These are phyloP conservation scores for Caenorhabditis afra DNA, from an alignment of 2,888 invertebrate genomes.

Conservation along the genomic window DNA sequence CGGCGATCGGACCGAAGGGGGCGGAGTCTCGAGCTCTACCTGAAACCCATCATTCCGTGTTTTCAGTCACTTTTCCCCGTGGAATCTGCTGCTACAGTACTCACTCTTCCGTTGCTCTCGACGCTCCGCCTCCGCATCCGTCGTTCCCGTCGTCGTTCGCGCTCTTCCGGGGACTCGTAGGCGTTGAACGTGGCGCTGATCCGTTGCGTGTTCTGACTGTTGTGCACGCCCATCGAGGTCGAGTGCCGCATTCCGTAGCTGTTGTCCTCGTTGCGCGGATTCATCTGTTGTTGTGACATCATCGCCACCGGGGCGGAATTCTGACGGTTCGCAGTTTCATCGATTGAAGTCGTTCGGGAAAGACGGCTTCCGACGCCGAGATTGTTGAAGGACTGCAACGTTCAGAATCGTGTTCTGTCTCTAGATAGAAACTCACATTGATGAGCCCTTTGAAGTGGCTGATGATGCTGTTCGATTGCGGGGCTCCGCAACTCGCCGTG, in stretches of 20 bases:
- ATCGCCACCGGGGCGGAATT: slow-evolving; percentile 28
- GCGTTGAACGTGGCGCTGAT: slow-evolving; percentile 61
- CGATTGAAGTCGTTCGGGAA: slow-evolving; percentile 70
- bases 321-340: slow-evolving; percentile 60
- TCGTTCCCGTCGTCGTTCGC: slow-evolving; percentile 67
- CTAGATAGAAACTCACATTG: slow-evolving; percentile 66
- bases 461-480: slow-evolving; percentile 66
- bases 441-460: slow-evolving; percentile 78
- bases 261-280: slow-evolving; percentile 31
- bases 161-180: slow-evolving; percentile 61
- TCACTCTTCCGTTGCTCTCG: slow-evolving; percentile 65
- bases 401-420: neutral
- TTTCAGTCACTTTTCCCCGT: neutral
- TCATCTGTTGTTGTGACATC: slow-evolving; percentile 14
- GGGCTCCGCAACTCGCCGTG: slow-evolving; percentile 69
- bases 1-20: slow-evolving; percentile 61
- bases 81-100: slow-evolving; percentile 5
- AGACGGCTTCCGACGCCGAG: slow-evolving; percentile 67
- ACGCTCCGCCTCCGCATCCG: slow-evolving; percentile 68
- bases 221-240: slow-evolving; percentile 55
- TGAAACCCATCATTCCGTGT: slow-evolving; percentile 1
- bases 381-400: slow-evolving; percentile 72
- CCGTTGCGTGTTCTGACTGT: slow-evolving; percentile 48
- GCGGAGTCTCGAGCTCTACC: slow-evolving; percentile 60
- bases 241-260: slow-evolving; percentile 58